Evolutionary conservation across 2,888 invertebrate genomes (phyloP).

Genomic region (Torymus aiolomorphi): DNA sequence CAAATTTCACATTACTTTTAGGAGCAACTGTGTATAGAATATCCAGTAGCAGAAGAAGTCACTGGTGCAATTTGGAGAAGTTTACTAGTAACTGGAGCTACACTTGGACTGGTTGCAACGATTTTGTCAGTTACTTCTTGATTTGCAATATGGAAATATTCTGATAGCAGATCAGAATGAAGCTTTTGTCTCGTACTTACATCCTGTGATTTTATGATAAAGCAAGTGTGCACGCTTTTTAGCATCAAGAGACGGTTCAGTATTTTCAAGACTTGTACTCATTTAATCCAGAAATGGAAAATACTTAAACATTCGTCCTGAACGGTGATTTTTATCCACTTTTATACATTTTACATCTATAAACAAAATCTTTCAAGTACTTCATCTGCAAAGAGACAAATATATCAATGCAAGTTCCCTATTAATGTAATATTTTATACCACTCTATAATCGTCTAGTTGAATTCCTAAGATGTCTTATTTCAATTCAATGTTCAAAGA

Average conservation of each 20-base stretch:
- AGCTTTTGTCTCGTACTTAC: conserved; percentile 68
- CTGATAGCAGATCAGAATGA: conserved; percentile 51
- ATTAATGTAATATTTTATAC: conserved; percentile 66
- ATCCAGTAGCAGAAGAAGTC: conserved; percentile 74
- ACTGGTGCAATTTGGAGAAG: conserved; percentile 74
- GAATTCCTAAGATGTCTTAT: conserved; percentile 65
- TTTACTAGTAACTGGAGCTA: conserved; percentile 73
- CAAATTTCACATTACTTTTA: conserved; percentile 55
- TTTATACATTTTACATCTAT: conserved; percentile 47
- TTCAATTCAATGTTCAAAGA: conserved; percentile 58
- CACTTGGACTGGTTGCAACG: conserved; percentile 72
- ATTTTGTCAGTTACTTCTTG: conserved; percentile 73
- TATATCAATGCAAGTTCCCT: conserved; percentile 68
- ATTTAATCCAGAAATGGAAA: conserved; percentile 38
- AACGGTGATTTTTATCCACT: conserved; percentile 48
- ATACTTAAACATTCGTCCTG: conserved; percentile 39
- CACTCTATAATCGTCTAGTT: conserved; percentile 65
- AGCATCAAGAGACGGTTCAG: conserved; percentile 47
- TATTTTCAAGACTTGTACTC: conserved; percentile 51
- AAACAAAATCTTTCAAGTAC: conserved; percentile 50
- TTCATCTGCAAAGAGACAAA: conserved; percentile 57
- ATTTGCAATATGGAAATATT: conserved; percentile 59
- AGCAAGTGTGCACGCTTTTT: conserved; percentile 54
- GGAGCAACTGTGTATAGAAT: conserved; percentile 74
- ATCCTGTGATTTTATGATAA: conserved; percentile 68